Evolutionary conservation across 2,888 invertebrate genomes (phyloP).

Genomic region (Palloptera scutellata): DNA sequence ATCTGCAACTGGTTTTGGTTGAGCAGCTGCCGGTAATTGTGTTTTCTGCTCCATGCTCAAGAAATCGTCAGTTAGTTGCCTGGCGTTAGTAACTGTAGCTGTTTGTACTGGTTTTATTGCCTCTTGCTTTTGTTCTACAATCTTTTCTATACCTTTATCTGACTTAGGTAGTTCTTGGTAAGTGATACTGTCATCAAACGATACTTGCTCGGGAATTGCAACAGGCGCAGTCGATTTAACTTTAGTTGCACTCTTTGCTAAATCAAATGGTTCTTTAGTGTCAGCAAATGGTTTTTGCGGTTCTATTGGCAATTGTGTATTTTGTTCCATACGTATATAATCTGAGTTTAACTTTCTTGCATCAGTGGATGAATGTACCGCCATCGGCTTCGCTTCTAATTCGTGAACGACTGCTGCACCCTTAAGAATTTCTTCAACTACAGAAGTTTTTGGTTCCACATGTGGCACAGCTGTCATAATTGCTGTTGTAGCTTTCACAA

Average conservation of each 20-base stretch:
- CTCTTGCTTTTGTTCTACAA: background rate
- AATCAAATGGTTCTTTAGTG: background rate
- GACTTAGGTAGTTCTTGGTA: background rate
- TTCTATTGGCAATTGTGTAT: slow-evolving; percentile 16
- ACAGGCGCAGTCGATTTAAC: background rate
- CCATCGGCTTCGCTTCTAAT: background rate
- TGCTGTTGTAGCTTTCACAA: slow-evolving; percentile 3
- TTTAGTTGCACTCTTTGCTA: background rate
- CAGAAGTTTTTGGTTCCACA: slow-evolving; percentile 17
- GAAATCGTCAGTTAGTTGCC: slow-evolving; percentile 14
- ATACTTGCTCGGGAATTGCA: background rate
- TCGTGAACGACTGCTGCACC: background rate
- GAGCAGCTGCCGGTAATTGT: slow-evolving; percentile 8
- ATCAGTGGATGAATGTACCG: background rate
- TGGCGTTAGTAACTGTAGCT: slow-evolving; percentile 9
- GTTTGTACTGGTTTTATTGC: background rate
- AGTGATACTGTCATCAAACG: no score
- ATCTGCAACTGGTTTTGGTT: background rate
- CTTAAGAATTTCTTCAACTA: slow-evolving; percentile 36
- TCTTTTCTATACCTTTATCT: background rate
- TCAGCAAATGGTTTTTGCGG: slow-evolving; percentile 9
- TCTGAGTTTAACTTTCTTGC: slow-evolving; percentile 15
- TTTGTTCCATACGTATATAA: slow-evolving; percentile 26
- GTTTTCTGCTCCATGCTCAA: slow-evolving; percentile 18
- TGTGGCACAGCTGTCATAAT: background rate